Percentiles rank a stretch among this genome's conserved stretches.
Evolutionary conservation across 2,113 vertebrate genomes (phyloP).

Genomic region (Panurus biarmicus): DNA sequence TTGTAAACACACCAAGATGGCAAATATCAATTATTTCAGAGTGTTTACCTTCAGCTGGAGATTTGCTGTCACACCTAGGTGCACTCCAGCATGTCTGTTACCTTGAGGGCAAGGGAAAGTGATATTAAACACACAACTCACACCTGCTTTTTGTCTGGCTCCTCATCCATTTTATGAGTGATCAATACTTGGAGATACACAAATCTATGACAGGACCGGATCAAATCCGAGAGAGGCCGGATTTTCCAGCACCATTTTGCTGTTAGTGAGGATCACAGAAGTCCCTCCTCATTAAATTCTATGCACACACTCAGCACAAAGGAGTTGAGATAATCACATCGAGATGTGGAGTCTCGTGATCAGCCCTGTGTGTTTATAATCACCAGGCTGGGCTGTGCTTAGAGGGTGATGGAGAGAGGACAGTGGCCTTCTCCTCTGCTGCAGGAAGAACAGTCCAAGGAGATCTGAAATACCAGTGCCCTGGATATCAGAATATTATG

Average conservation of each 20-base stretch:
- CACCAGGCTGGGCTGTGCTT: neutral
- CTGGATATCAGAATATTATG: constrained; percentile 13
- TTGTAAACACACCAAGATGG: neutral
- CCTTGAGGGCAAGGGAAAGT: neutral
- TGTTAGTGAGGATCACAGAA: neutral
- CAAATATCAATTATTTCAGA: neutral
- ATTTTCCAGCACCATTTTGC: neutral
- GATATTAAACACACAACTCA: neutral
- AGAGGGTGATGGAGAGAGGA: neutral
- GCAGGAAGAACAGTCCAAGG: constrained; percentile 12
- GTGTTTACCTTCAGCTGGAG: neutral
- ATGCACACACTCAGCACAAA: neutral
- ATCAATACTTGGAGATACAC: neutral
- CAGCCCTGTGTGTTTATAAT: neutral
- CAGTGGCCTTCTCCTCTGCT: neutral
- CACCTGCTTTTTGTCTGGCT: neutral
- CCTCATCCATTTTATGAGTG: neutral
- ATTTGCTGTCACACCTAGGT: neutral
- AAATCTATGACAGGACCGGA: neutral
- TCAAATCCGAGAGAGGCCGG: neutral
- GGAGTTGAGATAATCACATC: neutral
- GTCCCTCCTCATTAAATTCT: neutral
- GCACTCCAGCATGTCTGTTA: neutral
- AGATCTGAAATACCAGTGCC: constrained; percentile 14
- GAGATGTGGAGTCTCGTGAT: neutral